Conservation (phyloP, 2,113 vertebrate species). For the Formicarius rufipectus region DNA sequence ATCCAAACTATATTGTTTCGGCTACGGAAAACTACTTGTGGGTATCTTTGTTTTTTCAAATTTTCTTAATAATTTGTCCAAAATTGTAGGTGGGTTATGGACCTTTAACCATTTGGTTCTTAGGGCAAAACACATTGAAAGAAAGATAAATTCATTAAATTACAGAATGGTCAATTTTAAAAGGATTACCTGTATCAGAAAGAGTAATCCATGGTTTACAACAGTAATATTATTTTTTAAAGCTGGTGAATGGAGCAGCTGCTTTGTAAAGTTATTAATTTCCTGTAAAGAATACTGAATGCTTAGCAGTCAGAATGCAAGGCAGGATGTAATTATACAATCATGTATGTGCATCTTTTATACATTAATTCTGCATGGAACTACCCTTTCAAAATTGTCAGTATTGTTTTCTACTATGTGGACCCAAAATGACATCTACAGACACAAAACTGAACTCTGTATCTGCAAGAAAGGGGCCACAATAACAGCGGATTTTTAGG, state of each 20-base stretch:
- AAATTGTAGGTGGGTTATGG: not conserved
- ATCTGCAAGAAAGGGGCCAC: not conserved
- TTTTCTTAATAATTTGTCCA: not conserved
- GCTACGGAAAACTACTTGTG: not conserved
- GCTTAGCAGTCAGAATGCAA: constrained; percentile 15
- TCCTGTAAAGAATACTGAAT: constrained; percentile 60
- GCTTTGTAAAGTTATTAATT: constrained; percentile 72
- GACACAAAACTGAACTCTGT: not conserved
- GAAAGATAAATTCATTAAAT: not conserved
- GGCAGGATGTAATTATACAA: constrained; percentile 29
- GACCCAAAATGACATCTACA: not conserved
- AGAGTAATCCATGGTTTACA: constrained; percentile 67
- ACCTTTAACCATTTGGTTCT: not conserved
- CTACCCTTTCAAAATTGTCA: not conserved
- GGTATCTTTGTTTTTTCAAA: not conserved
- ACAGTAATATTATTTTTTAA: constrained; percentile 60
- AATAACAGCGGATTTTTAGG: not conserved
- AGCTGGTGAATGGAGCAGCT: constrained; percentile 61
- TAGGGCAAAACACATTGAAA: constrained; percentile 10
- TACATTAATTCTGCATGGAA: constrained; percentile 1
- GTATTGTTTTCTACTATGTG: not conserved
- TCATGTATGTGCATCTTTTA: not conserved
- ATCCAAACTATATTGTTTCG: not conserved
- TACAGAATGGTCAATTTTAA: constrained; percentile 61
- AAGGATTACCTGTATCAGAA: constrained; percentile 64